These are phyloP conservation scores for Anthopleura xanthogrammica DNA, from an alignment of 92 coral and sea anemone genomes.

Conservation along the genomic window DNA sequence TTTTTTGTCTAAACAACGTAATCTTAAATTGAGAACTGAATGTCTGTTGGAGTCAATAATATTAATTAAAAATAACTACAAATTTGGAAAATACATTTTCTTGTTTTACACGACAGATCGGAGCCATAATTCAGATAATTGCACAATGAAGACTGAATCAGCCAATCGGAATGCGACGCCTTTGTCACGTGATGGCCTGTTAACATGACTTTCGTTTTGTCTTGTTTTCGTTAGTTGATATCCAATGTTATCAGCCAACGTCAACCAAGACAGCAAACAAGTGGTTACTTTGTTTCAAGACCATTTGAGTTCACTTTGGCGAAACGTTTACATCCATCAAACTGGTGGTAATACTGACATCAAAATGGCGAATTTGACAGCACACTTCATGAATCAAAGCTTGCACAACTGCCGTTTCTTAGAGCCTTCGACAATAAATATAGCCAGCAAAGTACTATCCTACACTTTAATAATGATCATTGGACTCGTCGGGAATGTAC, in stretches of 20 bases:
- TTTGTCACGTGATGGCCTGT: background rate
- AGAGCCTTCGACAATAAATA: background rate
- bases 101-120: background rate
- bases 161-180: background rate
- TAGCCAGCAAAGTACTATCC: background rate
- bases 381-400: background rate
- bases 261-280: background rate
- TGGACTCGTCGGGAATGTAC: slow-evolving; percentile 18
- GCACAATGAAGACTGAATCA: background rate
- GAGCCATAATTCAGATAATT: background rate
- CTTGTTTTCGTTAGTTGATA: background rate
- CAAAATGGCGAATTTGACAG: background rate
- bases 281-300: background rate
- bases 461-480: slow-evolving; percentile 6
- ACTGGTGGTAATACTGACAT: background rate
- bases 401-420: background rate
- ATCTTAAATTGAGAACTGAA: too few relatives aligned
- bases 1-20: too few relatives aligned
- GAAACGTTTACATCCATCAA: background rate
- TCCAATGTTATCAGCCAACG: background rate
- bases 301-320: background rate
- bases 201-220: background rate
- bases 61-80: background rate
- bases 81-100: too few relatives aligned
- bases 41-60: too few relatives aligned